Percentiles rank a stretch among this genome's conserved stretches.
Evolutionary conservation across 2,797 vertebrate genomes (phyloP).

Genomic region (Smutsia temminckii): DNA sequence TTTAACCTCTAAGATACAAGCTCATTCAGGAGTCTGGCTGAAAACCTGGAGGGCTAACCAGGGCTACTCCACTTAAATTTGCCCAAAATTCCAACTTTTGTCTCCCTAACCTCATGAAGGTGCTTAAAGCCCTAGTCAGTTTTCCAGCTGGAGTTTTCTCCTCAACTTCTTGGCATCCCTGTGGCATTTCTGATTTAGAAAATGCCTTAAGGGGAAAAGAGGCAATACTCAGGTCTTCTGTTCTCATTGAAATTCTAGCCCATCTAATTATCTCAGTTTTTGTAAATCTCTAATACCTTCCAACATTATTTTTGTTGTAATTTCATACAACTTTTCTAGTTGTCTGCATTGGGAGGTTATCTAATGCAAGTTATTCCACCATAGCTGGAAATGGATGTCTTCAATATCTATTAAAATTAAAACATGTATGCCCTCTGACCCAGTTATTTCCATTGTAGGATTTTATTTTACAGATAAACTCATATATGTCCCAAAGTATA

Average conservation of each 20-base stretch:
- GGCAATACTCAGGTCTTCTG: background rate
- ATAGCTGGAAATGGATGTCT: background rate
- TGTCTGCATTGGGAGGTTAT: background rate
- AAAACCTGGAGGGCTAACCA: background rate
- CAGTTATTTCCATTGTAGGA: background rate
- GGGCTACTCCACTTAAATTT: background rate
- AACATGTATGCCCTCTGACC: background rate
- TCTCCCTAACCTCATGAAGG: background rate
- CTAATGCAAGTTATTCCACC: background rate
- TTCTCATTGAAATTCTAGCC: background rate
- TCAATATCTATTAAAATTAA: background rate
- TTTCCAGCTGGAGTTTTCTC: background rate
- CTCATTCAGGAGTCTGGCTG: background rate
- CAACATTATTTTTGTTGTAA: constrained; percentile 6
- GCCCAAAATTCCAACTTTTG: background rate
- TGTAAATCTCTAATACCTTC: background rate
- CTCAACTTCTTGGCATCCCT: background rate
- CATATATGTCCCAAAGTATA: background rate
- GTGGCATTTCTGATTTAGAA: background rate
- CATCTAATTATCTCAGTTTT: background rate
- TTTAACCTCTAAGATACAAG: background rate
- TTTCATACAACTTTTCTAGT: constrained; percentile 22
- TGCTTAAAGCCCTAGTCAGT: background rate
- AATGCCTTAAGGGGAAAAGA: background rate
- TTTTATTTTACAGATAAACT: background rate